These are phyloP conservation scores for Muscicapa striata DNA, from an alignment of 2,797 vertebrate genomes.

Conservation along the genomic window DNA sequence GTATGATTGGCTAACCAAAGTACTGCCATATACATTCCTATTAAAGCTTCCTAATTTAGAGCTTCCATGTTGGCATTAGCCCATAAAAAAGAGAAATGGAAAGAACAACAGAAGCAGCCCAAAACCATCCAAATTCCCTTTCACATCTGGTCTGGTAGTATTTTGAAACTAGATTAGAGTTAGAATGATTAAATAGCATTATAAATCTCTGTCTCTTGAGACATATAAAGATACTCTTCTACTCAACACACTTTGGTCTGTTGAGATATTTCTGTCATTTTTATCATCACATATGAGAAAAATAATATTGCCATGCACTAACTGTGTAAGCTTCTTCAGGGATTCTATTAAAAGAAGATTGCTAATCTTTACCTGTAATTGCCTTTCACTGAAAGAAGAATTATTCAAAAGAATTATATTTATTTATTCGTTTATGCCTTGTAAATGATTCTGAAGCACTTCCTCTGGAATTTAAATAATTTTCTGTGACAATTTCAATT, in stretches of 20 bases:
- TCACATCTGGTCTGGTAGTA: background rate
- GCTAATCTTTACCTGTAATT: background rate
- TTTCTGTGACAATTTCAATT: background rate
- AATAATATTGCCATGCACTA: background rate
- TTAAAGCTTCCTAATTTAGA: slow-evolving; percentile 8
- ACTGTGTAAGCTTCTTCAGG: background rate
- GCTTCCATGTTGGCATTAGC: background rate
- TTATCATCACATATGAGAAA: slow-evolving; percentile 20
- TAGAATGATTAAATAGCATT: background rate
- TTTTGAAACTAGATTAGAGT: background rate
- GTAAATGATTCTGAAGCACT: background rate
- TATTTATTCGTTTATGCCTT: background rate
- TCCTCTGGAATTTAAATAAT: background rate
- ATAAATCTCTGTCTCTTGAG: background rate
- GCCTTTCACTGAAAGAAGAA: background rate
- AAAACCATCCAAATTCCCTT: background rate
- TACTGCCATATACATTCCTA: background rate
- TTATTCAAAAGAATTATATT: background rate
- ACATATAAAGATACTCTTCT: background rate
- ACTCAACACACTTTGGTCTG: background rate
- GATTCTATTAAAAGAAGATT: background rate
- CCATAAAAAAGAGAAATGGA: background rate
- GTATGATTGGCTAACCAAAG: slow-evolving; percentile 1
- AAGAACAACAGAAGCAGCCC: background rate
- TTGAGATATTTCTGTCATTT: background rate